Evolutionary conservation across 1,140 invertebrate species (phyloP), one percentile per base, ranked within the genome.

Genomic region (Steinernema feltiae): DNA sequence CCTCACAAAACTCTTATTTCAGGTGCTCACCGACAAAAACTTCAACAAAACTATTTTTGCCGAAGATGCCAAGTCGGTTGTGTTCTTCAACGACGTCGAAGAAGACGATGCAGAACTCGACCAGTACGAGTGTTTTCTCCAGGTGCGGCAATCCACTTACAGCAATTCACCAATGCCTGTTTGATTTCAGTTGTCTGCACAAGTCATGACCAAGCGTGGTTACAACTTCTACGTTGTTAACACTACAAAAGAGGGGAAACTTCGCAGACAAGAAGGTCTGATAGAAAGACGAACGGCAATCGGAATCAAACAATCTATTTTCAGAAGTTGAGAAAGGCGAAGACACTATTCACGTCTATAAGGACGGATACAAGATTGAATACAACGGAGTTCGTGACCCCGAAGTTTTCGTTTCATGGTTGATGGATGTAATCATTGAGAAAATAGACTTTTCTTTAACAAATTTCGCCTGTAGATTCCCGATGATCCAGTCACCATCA

Each of bases 81-180:
- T 85, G 30, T 85, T 85, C 77, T 85, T 85, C 77, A 85, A 86
- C 71, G 84, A 85, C 69, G 85, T 85, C n/a, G 84, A 85, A 79
- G 85, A 85, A 15, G 84, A 85, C 41, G 84, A 85, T 69, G 27
- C 76, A 15, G 84, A 85, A 63, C 80, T 86, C 48, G 84, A 85
- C 48, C 84, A 85, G 69, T 85, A 84, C 69, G 84, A 86, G 70
- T 86, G 85, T 72, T 86, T 85, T 72, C 79, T 85, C 53, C 84
- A 86, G 82, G 83, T 82, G 29, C 48, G n/a, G n/a, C n/a, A 21
- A 17, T 53, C 70, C 32, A 7, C 21, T n/a, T 12, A 78, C 27
- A 30, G 76, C 17, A 24, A 75, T 17, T 75, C 15, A 21, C 73
- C 18, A 7, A 7, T 18, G 12, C 48, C 18, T 72, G 35, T 24